A percentile compares a stretch with the other conserved stretches of the same genome.
Conservation (phyloP, 2,797 vertebrate genomes). For the Acipenser oxyrinchus region DNA sequence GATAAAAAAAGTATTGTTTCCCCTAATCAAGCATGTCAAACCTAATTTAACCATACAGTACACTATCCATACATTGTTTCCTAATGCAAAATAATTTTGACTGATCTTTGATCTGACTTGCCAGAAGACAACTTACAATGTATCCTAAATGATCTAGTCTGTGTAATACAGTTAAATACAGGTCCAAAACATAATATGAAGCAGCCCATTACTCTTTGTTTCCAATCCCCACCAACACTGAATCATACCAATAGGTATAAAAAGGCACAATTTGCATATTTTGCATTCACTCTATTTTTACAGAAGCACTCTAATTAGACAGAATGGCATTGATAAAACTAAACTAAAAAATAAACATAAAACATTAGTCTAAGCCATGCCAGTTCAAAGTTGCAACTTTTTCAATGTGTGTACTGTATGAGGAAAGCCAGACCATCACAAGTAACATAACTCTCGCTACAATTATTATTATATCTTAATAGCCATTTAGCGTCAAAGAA, state of each 20-base stretch:
- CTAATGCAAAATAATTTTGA: constrained; percentile 60
- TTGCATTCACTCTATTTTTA: constrained; percentile 92
- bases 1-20: neutral
- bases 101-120: constrained; percentile 73
- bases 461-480: constrained; percentile 21
- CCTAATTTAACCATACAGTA: neutral
- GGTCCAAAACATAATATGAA: constrained; percentile 63
- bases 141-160: constrained; percentile 67
- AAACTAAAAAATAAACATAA: constrained; percentile 49
- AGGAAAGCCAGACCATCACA: constrained; percentile 25
- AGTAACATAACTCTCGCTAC: constrained; percentile 27
- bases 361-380: constrained; percentile 65
- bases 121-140: constrained; percentile 72
- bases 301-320: constrained; percentile 90
- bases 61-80: constrained; percentile 20
- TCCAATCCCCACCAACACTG: constrained; percentile 77
- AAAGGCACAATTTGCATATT: constrained; percentile 99
- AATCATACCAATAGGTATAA: constrained; percentile 93
- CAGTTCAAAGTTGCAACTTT: constrained; percentile 57
- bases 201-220: constrained; percentile 66
- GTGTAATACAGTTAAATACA: constrained; percentile 53
- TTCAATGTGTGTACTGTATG: constrained; percentile 43
- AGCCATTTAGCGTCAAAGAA: constrained; percentile 3
- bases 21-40: neutral
- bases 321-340: constrained; percentile 83